These are phyloP conservation scores for Cynoglossus semilaevis DNA, from an alignment of 2,113 vertebrate species.

Conservation along the genomic window DNA sequence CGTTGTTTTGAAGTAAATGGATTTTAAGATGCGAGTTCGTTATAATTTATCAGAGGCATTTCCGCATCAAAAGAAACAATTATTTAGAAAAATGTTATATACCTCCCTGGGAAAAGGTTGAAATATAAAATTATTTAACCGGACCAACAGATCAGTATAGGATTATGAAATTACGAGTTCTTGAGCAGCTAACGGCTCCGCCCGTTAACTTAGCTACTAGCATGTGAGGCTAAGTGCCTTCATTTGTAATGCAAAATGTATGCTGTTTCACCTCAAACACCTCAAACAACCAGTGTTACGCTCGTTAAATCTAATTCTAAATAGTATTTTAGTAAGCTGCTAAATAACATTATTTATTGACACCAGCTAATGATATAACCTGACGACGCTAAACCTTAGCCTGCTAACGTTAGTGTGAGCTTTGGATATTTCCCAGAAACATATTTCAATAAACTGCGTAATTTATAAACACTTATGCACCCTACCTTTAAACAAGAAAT, in stretches of 20 bases:
- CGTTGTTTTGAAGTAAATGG: too few relatives aligned
- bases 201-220: slow-evolving; percentile 18
- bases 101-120: too few relatives aligned
- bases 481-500: slow-evolving; percentile 80
- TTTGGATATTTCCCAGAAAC: not conserved
- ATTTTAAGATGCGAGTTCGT: too few relatives aligned
- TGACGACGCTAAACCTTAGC: too few relatives aligned
- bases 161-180: not conserved
- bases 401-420: slow-evolving; percentile 32
- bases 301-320: too few relatives aligned
- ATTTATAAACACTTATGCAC: rapidly evolving
- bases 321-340: not conserved
- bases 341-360: slow-evolving; percentile 26
- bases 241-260: not conserved
- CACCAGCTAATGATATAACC: slow-evolving; percentile 29
- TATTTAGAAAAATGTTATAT: too few relatives aligned
- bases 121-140: too few relatives aligned
- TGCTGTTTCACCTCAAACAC: too few relatives aligned
- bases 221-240: slow-evolving; percentile 4
- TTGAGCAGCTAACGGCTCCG: slow-evolving; percentile 7
- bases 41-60: too few relatives aligned
- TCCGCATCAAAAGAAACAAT: too few relatives aligned
- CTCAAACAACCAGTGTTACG: too few relatives aligned
- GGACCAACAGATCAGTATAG: not conserved
- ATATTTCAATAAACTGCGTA: not conserved